Evolutionary conservation across 2,113 vertebrate genomes (phyloP), one percentile per base, ranked within the genome.

Genomic region (Martes martes): DNA sequence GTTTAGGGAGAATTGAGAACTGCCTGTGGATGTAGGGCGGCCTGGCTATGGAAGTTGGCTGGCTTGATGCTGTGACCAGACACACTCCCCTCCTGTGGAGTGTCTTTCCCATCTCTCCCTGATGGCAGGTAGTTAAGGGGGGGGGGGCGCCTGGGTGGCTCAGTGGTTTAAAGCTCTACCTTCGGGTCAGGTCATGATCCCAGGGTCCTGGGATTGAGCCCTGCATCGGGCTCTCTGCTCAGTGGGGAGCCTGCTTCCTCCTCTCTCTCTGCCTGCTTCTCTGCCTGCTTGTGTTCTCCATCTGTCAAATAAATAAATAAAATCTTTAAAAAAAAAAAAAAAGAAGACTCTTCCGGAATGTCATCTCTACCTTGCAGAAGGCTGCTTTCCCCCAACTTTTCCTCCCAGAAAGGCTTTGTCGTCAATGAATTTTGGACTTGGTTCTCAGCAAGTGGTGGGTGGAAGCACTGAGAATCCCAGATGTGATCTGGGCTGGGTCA

Each of bases 21-120:
- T 9, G 4, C 31, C 9, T 0, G 59, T 1, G 4, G 33, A 13
- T 28, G 6, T 2, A 3, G 4, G 11, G 5, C 9, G 7, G 55
- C 7, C n/a, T 57, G 42, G 11, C 7, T 28, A 0, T 65, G 76
- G 39, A 63, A 42, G 31, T 4, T 78, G 73, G 28, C 73, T 65
- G 45, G 13, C 31, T 79, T 6, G 18, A 69, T 7, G 7, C 2
- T 10, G 3, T 11, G 0, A 52, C 50, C 50, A 52, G 50, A 52
- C 50, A 50, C 2, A 14, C 36, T 1, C 16, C 36, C 28, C 52
- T 16, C 7, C 65, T 71, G 7, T 10, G 23, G 45, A 6, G 15
- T 47, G 11, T 59, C 59, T 42, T 71, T 7, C 31, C 8, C 10
- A 19, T 26, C 39, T 73, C 9, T 78, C 50, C 7, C 13, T 61